A percentile compares a stretch with the other conserved stretches of the same genome.
These are phyloP conservation scores for Drosophila hydei DNA, from an alignment of 1,140 invertebrate species.

Conservation along the genomic window DNA sequence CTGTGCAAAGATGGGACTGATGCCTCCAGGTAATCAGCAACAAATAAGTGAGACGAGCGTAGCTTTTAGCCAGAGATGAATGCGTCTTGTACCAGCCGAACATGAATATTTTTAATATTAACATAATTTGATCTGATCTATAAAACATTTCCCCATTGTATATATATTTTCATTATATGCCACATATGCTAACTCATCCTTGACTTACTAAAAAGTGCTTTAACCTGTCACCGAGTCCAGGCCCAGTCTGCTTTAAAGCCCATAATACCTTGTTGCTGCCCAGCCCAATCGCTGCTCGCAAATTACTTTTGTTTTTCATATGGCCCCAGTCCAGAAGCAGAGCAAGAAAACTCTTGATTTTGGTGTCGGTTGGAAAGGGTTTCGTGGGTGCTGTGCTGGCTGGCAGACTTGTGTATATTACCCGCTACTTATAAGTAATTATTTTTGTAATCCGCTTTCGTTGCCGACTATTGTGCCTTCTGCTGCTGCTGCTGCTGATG, in stretches of 20 bases:
- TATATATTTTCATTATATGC: neutral
- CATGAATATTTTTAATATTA: too few species aligned
- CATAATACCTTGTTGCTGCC: slow-evolving; percentile 3
- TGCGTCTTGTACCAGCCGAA: too few species aligned
- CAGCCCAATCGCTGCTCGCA: slow-evolving; percentile 10
- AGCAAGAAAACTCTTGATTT: neutral
- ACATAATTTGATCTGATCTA: too few species aligned
- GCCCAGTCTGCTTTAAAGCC: slow-evolving; percentile 1
- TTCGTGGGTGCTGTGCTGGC: neutral
- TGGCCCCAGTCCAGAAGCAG: slow-evolving; percentile 1
- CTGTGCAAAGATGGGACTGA: slow-evolving; percentile 21
- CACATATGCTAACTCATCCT: neutral
- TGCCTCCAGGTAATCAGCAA: slow-evolving; percentile 61
- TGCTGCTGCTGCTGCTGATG: slow-evolving; percentile 12
- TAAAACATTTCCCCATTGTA: too few species aligned
- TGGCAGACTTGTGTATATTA: slow-evolving; percentile 51
- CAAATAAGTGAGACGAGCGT: slow-evolving; percentile 24
- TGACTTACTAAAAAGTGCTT: neutral
- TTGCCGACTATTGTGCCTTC: slow-evolving; percentile 48
- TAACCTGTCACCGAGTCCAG: slow-evolving; percentile 6
- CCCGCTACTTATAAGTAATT: slow-evolving; percentile 81
- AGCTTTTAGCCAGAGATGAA: too few species aligned
- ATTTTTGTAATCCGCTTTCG: slow-evolving; percentile 82
- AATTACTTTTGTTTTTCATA: slow-evolving; percentile 63
- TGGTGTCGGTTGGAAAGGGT: neutral